A percentile compares a stretch with the other conserved stretches of the same genome.
These are phyloP conservation scores for Saccostrea cuccullata DNA, from an alignment of 1,140 invertebrate genomes.

Conservation along the genomic window DNA sequence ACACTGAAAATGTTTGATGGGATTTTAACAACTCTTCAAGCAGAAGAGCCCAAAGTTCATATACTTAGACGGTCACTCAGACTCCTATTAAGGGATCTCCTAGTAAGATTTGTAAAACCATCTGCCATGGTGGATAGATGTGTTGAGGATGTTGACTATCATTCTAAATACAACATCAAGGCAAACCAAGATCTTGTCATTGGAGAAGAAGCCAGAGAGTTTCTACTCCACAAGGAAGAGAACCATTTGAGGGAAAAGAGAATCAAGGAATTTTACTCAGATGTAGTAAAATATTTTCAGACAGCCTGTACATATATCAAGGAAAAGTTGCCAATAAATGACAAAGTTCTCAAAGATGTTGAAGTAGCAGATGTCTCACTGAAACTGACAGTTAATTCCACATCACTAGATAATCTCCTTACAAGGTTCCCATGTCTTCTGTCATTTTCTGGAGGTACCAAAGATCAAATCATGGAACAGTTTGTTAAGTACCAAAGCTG, in stretches of 20 bases:
- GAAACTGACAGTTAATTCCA: background rate
- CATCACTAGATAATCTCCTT: slow-evolving; percentile 31
- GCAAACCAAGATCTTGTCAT: slow-evolving; percentile 43
- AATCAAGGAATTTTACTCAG: slow-evolving; percentile 51
- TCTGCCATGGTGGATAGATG: slow-evolving; percentile 42
- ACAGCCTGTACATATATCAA: slow-evolving; percentile 47
- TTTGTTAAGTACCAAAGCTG: slow-evolving; percentile 48
- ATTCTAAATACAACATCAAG: slow-evolving; percentile 35
- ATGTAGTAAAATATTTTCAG: slow-evolving; percentile 50
- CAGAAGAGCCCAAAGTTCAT: slow-evolving; percentile 57
- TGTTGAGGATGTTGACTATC: slow-evolving; percentile 49
- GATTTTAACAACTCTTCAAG: slow-evolving; percentile 46
- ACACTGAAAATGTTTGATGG: slow-evolving; percentile 55
- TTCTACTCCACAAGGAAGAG: slow-evolving; percentile 50
- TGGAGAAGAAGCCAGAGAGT: slow-evolving; percentile 49
- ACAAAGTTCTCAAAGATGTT: slow-evolving; percentile 47
- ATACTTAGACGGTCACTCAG: slow-evolving; percentile 41
- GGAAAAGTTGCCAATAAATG: slow-evolving; percentile 42
- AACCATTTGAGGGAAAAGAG: slow-evolving; percentile 53
- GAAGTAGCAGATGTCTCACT: slow-evolving; percentile 51
- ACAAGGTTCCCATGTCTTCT: slow-evolving; percentile 49
- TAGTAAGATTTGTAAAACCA: slow-evolving; percentile 54
- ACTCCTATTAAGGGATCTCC: slow-evolving; percentile 44
- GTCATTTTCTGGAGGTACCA: slow-evolving; percentile 12
- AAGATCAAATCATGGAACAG: slow-evolving; percentile 41